Evolutionary conservation across 2,113 vertebrate species (phyloP), one percentile per base, ranked within the genome.

Genomic region (Monarcha castaneiventris): DNA sequence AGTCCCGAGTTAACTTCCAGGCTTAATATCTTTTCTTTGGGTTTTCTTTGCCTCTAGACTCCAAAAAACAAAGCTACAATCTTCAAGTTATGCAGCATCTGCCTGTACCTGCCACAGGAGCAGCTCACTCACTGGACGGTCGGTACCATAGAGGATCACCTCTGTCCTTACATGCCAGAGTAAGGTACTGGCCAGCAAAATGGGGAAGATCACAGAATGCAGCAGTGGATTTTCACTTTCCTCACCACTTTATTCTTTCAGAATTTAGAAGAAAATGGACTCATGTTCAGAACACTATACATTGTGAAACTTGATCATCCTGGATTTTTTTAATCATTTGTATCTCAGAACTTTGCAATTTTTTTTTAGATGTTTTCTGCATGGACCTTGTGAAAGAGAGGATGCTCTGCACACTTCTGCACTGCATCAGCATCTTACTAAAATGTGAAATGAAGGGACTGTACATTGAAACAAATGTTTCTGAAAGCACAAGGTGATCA

Each of bases 1-100:
- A 75, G 39, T 22, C 16, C 32, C 30, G 41, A 56, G 58, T 87
- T 67, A 48, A 61, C 55, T 56, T 81, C 9, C 4, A 29, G 35
- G 10, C 17, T 90, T 94, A 88, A 91, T 58, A 41, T 15, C 7
- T 77, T 44, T 74, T 69, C 19, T 88, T 72, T 86, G 79, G 5
- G 37, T 87, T 83, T 77, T 83, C 20, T 85, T 91, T 69, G 59
- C 33, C 77, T 95, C 51, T 97, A 99, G 99, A 99, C 99, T 99
- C 98, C 99, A 98, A 99, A 99, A 99, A 99, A 98, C 98, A 99
- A 99, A 99, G 99, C 99, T 97, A 99, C 99, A 97, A 98, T 99
- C 98, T 99, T 99, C 99, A 99, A 99, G 98, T 98, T 99, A 98
- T 99, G 99, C 99, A 99, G 99, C 98, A 98, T 99, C 97, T 99